Evolutionary conservation across 2,888 invertebrate genomes (phyloP), one percentile per base, ranked within the genome.

Genomic region (Nymphalis urticae): DNA sequence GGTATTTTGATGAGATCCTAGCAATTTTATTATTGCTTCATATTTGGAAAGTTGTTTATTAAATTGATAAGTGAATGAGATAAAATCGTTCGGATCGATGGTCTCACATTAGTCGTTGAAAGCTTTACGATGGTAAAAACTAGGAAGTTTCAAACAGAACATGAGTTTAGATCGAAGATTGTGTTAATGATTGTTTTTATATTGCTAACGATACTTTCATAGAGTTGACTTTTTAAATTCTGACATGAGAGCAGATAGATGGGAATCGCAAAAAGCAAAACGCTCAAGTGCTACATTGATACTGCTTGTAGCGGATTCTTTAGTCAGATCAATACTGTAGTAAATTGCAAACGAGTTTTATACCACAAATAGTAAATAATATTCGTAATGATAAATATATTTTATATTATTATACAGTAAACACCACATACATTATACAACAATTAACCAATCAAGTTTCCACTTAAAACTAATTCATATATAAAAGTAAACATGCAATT

Each of bases 1-100:
- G 88, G 87, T 84, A 83, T 87, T 87, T 86, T 85, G 87, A 88
- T 88, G 85, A 84, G 85, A 80, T 79, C 77, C 77, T 78, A 79
- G 78, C 79, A 76, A 79, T 79, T 77, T 82, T 83, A 84, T 82
- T 83, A 79, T 81, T 77, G 74, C 78, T 77, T 76, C 77, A 79
- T 78, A 78, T 78, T 79, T 79, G 79, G 79, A 75, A 79, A 77
- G 78, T 75, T 74, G 77, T 77, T 79, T 79, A 79, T 78, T 76
- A 76, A 76, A 77, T 75, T 75, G 76, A 77, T 78, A 75, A 73
- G 72, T 76, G 73, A 71, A 72, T 69, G 68, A 74, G 77, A 77
- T 77, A 76, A 72, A 73, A 76, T 74, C 72, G 68, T 70, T 64
- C 62, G 65, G 66, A 73, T 71, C 62, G 62, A 67, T 67, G 65